phyloP scores from a whole-genome alignment of 2,888 invertebrate genomes.

The Cataglyphis cursor region DNA sequence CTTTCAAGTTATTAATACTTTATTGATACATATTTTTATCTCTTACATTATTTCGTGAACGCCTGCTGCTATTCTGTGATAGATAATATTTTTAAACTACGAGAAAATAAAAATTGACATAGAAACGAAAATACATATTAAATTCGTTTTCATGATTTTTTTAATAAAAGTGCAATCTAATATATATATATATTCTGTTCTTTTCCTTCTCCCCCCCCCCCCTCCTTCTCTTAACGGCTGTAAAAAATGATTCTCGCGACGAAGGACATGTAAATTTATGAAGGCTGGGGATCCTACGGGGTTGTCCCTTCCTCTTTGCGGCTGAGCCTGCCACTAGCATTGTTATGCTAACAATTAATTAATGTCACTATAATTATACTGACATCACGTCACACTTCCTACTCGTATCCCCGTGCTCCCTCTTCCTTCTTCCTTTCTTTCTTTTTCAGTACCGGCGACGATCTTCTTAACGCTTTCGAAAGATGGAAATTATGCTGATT shows the following conservation, averaged over 20 bases:
- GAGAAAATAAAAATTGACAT: background rate
- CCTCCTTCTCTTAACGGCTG: constrained; percentile 78
- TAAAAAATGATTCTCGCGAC: constrained; percentile 85
- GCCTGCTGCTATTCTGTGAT: background rate
- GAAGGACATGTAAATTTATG: constrained; percentile 86
- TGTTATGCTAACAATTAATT: constrained; percentile 84
- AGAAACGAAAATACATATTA: background rate
- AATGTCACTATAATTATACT: constrained; percentile 81
- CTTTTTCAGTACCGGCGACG: background rate
- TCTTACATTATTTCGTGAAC: background rate
- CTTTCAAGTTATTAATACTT: background rate
- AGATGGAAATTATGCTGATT: constrained; percentile 65
- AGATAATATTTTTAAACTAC: background rate
- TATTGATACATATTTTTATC: background rate
- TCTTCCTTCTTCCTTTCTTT: background rate
- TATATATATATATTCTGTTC: background rate
- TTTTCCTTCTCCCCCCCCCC: constrained; percentile 48
- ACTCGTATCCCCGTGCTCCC: background rate
- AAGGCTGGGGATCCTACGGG: constrained; percentile 78
- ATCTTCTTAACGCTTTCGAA: constrained; percentile 23
- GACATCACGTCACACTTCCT: constrained; percentile 62
- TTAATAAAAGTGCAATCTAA: background rate
- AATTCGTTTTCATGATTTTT: background rate
- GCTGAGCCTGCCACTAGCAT: constrained; percentile 72
- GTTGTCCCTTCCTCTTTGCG: constrained; percentile 57